These are phyloP conservation scores for Heliconius hortense DNA, from an alignment of 2,888 invertebrate genomes.

Conservation along the genomic window DNA sequence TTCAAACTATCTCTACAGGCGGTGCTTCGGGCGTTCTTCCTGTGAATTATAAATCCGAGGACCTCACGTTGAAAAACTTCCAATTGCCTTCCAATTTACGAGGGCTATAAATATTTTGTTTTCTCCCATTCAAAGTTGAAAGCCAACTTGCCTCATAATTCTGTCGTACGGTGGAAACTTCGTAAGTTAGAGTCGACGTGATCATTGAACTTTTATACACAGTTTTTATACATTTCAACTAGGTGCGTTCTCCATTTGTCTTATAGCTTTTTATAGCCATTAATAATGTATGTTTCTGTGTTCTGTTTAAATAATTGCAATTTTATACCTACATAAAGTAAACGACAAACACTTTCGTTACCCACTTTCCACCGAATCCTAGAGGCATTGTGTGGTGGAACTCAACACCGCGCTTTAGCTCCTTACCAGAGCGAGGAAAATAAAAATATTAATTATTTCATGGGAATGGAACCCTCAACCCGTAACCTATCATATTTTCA, in stretches of 20 bases:
- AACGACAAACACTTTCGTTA: too few relatives aligned
- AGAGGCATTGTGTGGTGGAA: too few relatives aligned
- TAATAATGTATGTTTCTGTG: too few relatives aligned
- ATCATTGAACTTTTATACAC: conserved; percentile 53
- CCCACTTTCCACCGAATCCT: too few relatives aligned
- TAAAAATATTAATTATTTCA: too few relatives aligned
- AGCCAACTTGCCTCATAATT: conserved; percentile 70
- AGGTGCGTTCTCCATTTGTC: neutral
- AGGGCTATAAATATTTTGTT: conserved; percentile 49
- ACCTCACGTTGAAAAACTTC: conserved; percentile 38
- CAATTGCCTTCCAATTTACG: conserved; percentile 44
- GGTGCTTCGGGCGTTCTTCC: conserved; percentile 28
- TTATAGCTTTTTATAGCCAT: neutral
- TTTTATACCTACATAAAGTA: neutral
- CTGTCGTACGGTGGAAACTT: conserved; percentile 62
- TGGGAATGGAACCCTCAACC: too few relatives aligned
- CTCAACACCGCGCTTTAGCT: too few relatives aligned
- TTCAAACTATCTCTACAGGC: conserved; percentile 6
- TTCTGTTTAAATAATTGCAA: neutral
- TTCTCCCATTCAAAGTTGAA: conserved; percentile 50
- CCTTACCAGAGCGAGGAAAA: too few relatives aligned
- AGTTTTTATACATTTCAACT: conserved; percentile 57
- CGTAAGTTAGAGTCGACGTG: conserved; percentile 66
- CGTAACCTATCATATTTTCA: neutral
- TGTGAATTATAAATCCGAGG: conserved; percentile 25